Percentiles rank a stretch among this genome's conserved stretches.
Evolutionary conservation across 2,797 vertebrate species (phyloP).

Genomic region (Sebastiscus albofasciatus): DNA sequence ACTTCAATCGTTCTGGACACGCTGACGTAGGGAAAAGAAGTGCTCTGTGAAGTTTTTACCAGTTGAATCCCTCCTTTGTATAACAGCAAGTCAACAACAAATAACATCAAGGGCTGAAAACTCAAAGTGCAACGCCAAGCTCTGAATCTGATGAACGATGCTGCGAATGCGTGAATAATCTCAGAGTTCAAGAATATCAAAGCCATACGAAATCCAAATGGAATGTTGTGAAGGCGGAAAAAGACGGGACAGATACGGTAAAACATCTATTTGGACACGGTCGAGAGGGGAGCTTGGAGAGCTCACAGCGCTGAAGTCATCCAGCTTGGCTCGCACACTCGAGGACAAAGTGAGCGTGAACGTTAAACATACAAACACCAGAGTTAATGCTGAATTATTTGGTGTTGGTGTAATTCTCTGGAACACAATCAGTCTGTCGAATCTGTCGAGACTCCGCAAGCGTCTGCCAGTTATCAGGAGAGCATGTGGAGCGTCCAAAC

Average conservation of each 20-base stretch:
- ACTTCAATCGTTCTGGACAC: slow-evolving; percentile 20
- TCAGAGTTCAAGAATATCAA: slow-evolving; percentile 7
- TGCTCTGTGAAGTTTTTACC: slow-evolving; percentile 1
- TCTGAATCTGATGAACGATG: slow-evolving; percentile 14
- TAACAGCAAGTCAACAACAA: slow-evolving; percentile 39
- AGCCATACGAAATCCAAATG: slow-evolving; percentile 26
- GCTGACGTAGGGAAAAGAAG: not conserved
- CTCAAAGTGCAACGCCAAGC: slow-evolving; percentile 36
- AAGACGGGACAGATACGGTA: slow-evolving; percentile 13
- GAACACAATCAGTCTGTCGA: slow-evolving; percentile 61
- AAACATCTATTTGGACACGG: slow-evolving; percentile 31
- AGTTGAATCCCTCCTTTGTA: slow-evolving; percentile 7
- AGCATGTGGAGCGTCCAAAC: slow-evolving; percentile 40
- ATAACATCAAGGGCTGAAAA: slow-evolving; percentile 28
- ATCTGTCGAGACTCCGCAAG: slow-evolving; percentile 38
- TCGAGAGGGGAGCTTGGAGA: slow-evolving; percentile 34
- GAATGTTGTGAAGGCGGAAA: slow-evolving; percentile 24
- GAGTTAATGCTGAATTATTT: slow-evolving; percentile 40
- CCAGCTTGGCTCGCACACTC: slow-evolving; percentile 39
- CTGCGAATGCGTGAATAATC: slow-evolving; percentile 7
- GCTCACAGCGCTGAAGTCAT: slow-evolving; percentile 62
- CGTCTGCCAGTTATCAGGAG: slow-evolving; percentile 37
- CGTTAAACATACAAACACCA: slow-evolving; percentile 53
- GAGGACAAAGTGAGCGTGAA: slow-evolving; percentile 44
- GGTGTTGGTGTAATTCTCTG: slow-evolving; percentile 64